Evolutionary conservation across 1,140 invertebrate genomes (phyloP).

Genomic region (Rhynchophorus ferrugineus): DNA sequence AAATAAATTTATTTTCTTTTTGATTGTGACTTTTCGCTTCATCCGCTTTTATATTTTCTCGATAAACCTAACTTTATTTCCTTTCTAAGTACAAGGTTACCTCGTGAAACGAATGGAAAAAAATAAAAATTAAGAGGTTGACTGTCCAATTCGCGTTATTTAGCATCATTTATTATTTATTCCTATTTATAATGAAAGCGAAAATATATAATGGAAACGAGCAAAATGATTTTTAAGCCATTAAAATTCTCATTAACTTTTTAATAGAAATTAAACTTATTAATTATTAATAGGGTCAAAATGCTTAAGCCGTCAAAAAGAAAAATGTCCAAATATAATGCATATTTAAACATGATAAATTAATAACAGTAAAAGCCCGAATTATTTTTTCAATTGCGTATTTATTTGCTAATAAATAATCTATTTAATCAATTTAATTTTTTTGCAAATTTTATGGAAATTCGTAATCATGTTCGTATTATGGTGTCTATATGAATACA

Average conservation of each 20-base stretch:
- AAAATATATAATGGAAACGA: too few species aligned
- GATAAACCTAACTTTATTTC: constrained; percentile 12
- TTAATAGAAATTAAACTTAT: neutral
- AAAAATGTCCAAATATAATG: neutral
- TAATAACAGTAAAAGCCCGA: too few species aligned
- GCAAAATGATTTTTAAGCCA: neutral
- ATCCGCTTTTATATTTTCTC: constrained; percentile 17
- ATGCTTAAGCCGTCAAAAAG: neutral
- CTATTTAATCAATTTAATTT: too few species aligned
- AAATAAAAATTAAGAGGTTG: constrained; percentile 1
- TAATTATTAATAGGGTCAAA: neutral
- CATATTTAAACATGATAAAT: too few species aligned
- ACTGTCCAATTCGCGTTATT: neutral
- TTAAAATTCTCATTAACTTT: neutral
- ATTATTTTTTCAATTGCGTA: too few species aligned
- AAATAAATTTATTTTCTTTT: constrained; percentile 14
- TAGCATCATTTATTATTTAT: neutral
- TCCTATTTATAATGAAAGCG: neutral
- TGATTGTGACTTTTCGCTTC: constrained; percentile 16
- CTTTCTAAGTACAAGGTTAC: constrained; percentile 12
- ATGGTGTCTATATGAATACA: too few species aligned
- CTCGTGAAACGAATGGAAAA: neutral
- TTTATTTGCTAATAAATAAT: too few species aligned
- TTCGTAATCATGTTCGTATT: too few species aligned
- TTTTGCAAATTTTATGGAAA: too few species aligned